Percentiles rank a stretch among this genome's conserved stretches.
Evolutionary conservation across 2,888 invertebrate genomes (phyloP).

Genomic region (Drosophila peninsularis): DNA sequence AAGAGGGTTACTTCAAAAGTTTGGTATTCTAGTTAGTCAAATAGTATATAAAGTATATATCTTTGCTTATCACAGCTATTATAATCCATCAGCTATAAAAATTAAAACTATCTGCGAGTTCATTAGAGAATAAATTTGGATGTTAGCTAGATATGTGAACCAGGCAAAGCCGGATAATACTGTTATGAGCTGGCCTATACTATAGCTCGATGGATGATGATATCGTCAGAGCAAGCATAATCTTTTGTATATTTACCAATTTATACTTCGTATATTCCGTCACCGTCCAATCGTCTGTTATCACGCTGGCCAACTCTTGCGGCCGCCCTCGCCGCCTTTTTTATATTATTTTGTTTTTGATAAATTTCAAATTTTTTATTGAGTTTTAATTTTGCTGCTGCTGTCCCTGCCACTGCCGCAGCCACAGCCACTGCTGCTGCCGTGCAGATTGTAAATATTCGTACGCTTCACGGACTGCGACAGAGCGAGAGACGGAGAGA

Average conservation of each 20-base stretch:
- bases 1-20: constrained; percentile 18
- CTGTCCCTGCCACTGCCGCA: neutral
- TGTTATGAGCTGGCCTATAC: neutral
- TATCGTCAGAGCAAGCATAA: no score
- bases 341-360: constrained; percentile 17
- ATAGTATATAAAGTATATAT: no score
- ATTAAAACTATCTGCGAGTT: neutral
- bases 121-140: no score
- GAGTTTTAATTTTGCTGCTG: constrained; percentile 41
- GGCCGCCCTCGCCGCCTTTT: constrained; percentile 53
- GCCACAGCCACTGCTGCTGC: constrained; percentile 1
- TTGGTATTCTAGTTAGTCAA: neutral
- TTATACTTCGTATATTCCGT: neutral
- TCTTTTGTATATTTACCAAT: neutral
- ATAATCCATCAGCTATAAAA: neutral
- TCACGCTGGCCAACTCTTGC: neutral
- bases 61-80: no score
- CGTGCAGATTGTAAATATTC: constrained; percentile 57
- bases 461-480: constrained; percentile 46
- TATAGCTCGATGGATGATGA: no score
- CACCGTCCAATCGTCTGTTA: no score
- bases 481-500: neutral
- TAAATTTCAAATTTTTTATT: constrained; percentile 19
- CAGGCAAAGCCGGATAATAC: neutral
- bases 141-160: neutral